Conservation (phyloP, 2,113 vertebrate genomes). For the Tachysurus fulvidraco region DNA sequence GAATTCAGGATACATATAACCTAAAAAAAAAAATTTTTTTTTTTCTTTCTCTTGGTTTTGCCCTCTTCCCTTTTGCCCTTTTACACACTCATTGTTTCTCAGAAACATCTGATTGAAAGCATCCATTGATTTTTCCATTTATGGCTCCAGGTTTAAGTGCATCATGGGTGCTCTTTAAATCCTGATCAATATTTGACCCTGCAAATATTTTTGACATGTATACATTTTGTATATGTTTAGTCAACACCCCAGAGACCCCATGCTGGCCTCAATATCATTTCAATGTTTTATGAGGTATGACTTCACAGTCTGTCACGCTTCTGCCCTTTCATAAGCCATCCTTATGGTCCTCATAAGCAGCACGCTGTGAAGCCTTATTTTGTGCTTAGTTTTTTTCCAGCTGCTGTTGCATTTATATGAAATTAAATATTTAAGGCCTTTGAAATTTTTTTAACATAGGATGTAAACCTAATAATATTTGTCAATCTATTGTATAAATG, state of each 20-base stretch:
- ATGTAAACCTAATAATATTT: conserved; percentile 33
- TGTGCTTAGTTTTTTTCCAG: background rate
- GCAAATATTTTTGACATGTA: conserved; percentile 52
- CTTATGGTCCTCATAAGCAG: background rate
- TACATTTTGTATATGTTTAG: conserved; percentile 45
- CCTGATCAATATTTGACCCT: conserved; percentile 56
- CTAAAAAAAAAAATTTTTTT: background rate
- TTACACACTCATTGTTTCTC: background rate
- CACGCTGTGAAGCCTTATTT: background rate
- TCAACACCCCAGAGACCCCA: conserved; percentile 22
- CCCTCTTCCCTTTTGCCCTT: background rate
- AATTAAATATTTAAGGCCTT: conserved; percentile 32
- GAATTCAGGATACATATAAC: background rate
- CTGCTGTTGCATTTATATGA: conserved; percentile 10
- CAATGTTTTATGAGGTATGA: conserved; percentile 33
- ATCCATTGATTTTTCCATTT: conserved; percentile 46
- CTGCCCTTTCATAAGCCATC: conserved; percentile 20
- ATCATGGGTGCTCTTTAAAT: conserved; percentile 50
- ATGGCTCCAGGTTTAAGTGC: conserved; percentile 47
- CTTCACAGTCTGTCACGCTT: conserved; percentile 28
- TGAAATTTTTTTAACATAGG: conserved; percentile 30
- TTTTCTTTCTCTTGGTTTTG: background rate
- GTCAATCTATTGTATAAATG: background rate
- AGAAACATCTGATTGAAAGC: conserved; percentile 43
- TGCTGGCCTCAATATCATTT: background rate